These are phyloP conservation scores for Chaetophractus vellerosus DNA, from an alignment of 2,797 vertebrate genomes.

Conservation along the genomic window DNA sequence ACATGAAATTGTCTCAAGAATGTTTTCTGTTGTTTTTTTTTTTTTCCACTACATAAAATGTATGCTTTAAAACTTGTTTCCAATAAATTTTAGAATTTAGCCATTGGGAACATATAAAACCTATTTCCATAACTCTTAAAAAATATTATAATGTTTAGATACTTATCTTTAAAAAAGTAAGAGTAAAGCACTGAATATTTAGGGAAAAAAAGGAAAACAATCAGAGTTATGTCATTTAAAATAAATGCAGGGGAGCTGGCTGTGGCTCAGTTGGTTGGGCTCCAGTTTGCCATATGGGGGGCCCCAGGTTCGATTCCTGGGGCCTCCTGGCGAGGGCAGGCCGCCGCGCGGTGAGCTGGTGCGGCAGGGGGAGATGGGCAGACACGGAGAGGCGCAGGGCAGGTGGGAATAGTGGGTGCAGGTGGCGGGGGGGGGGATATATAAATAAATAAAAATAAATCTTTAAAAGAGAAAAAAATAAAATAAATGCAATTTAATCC, in stretches of 20 bases:
- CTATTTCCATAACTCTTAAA: background rate
- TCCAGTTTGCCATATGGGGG: no score
- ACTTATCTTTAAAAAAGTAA: slow-evolving; percentile 4
- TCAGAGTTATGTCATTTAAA: background rate
- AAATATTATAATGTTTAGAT: background rate
- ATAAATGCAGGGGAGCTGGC: no score
- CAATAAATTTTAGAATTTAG: background rate
- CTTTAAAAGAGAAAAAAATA: no score
- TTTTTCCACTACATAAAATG: background rate
- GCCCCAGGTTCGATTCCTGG: no score
- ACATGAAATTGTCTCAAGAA: background rate
- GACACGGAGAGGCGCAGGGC: no score
- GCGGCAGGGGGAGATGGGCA: no score
- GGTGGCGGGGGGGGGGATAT: no score
- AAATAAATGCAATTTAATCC: background rate
- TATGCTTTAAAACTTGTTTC: background rate
- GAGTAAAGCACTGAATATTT: background rate
- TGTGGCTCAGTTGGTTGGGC: no score
- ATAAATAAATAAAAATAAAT: no score
- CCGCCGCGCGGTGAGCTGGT: no score
- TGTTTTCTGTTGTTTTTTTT: background rate
- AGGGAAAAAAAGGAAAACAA: background rate
- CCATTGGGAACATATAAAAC: background rate
- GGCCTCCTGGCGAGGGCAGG: no score
- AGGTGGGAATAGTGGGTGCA: no score